Evolutionary conservation across 2,797 vertebrate genomes (phyloP), one percentile per base, ranked within the genome.

Genomic region (Etheostoma perlongum): DNA sequence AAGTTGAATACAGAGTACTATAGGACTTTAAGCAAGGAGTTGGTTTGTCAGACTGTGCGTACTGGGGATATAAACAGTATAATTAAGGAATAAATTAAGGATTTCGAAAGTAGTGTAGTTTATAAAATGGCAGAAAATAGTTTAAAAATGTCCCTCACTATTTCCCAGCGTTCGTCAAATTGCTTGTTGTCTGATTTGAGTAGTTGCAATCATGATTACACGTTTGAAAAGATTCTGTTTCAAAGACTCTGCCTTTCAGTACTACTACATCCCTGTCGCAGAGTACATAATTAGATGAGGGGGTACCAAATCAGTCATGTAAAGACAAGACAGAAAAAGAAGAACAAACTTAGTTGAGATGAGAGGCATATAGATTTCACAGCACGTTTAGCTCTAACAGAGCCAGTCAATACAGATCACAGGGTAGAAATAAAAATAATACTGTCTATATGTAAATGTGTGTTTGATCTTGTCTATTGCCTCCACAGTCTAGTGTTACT

Each of bases 401-500:
- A 47, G 59, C 23, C 40, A 11, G 23, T 81, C 58, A 23, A 49
- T 36, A 54, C 21, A 40, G 4, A 72, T 46, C 21, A 9, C 11
- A 23, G 2, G 10, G 33, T 11, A 57, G 40, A 48, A 62, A 72
- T 62, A 53, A 55, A 55, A 67, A 40, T 30, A 80, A 89, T 51
- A 52, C 74, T 79, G 78, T 89, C 85, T 87, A 86, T 85, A 92
- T 90, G 87, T 79, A 86, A 90, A 87, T 91, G 71, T 73, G 42
- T 63, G 68, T 89, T 78, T 74, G 54, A 40, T 7, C 61, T 81
- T 7, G 36, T 11, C 11, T 40, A 40, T 23, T 27, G 19, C 64
- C 52, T 66, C 58, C 16, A 33, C 25, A 52, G 18, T 63, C 42
- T 3, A 57, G 53, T 19, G 33, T 48, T 47, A 59, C 53, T 27